Evolutionary conservation across 2,797 vertebrate genomes (phyloP), one percentile per base, ranked within the genome.

Genomic region (Oryzias sinensis): DNA sequence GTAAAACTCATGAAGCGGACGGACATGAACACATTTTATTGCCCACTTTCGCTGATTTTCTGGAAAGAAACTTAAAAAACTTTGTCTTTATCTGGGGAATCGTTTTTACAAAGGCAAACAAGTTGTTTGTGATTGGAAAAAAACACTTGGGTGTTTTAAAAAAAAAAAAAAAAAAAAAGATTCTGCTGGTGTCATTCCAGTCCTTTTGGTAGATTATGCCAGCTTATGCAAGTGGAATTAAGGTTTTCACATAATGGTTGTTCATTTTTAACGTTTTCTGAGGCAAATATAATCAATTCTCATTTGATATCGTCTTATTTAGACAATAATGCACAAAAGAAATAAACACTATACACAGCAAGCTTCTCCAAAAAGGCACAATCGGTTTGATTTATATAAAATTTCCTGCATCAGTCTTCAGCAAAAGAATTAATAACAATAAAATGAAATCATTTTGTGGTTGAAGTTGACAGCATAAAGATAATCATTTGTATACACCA

Each of bases 281-380:
- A 71, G 25, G 61, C 56, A 68, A 68, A 52, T 17, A 43, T 16
- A 41, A 45, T 14, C 5, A 55, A 49, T 53, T 20, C 55, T 29
- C 55, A 45, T 18, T 64, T 51, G 55, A 41, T 74, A 69, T 60
- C 59, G 60, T 48, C 25, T 73, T 77, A 66, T 56, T 75, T 59
- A 76, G 82, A 82, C 74, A 54, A 81, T 74, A 72, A 82, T 62
- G 60, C 43, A 74, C 42, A 68, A 45, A 75, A 81, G 61, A 67
- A 70, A 59, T 65, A 68, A 61, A 70, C 5, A 70, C 42, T n/a
- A 44, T 55, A 78, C 9, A 80, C 80, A 92, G 86, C 79, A 87
- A 78, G 80, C 78, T 45, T 76, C 75, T 52, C 87, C 82, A 76
- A 25, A 91, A 97, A 98, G 96, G 95, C 96, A 98, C 95, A 88